These are phyloP conservation scores for Ursus arctos DNA, from an alignment of 2,113 vertebrate species.

Conservation along the genomic window DNA sequence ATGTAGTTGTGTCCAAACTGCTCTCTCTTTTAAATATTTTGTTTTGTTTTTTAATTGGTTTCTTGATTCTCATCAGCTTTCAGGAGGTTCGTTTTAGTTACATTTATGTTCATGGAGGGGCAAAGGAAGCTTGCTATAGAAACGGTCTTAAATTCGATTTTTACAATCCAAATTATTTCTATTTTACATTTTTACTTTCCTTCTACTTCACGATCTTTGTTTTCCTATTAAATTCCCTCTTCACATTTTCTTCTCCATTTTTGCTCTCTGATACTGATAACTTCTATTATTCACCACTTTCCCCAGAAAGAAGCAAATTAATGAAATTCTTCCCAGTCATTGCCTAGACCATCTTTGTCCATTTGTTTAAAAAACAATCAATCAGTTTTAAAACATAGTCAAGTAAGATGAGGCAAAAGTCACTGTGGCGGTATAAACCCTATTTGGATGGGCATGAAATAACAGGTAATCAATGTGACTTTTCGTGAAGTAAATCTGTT, in stretches of 20 bases:
- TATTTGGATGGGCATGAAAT: not conserved
- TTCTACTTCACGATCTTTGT: not conserved
- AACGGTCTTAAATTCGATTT: not conserved
- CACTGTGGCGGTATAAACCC: not conserved
- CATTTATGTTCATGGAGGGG: not conserved
- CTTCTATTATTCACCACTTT: not conserved
- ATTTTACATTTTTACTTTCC: not conserved
- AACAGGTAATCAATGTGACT: not conserved
- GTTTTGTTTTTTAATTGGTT: constrained; percentile 21
- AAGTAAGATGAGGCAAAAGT: not conserved
- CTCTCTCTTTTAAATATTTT: constrained; percentile 12
- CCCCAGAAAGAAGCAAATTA: not conserved
- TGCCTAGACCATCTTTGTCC: not conserved
- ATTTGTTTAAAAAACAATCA: not conserved
- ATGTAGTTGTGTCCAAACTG: not conserved
- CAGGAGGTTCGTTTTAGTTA: not conserved
- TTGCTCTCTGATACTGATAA: not conserved
- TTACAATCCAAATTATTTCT: not conserved
- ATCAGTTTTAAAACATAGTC: not conserved
- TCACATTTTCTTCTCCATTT: not conserved
- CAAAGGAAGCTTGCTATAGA: not conserved
- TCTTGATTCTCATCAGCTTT: not conserved
- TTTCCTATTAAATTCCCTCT: not conserved
- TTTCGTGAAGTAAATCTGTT: not conserved
- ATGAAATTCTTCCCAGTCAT: not conserved